Percentiles rank a stretch among this genome's conserved stretches.
phyloP scores from a whole-genome alignment of 2,797 vertebrate species.

The Urosaurus nigricauda region DNA sequence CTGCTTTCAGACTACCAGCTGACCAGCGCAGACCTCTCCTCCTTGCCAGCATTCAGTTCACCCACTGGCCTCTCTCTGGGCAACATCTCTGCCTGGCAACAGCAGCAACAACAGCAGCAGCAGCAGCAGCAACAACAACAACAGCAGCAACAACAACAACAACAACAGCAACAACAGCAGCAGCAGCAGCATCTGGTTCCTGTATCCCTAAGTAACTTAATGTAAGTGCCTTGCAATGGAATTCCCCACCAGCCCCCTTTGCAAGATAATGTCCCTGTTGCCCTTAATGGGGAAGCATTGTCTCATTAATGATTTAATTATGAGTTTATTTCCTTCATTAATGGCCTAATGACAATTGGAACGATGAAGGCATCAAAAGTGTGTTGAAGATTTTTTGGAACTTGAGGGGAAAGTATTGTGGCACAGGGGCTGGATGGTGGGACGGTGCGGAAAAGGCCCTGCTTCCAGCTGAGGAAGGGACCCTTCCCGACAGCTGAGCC shows the following conservation, averaged over 20 bases:
- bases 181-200: conserved; percentile 87
- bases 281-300: too few relatives aligned
- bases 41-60: conserved; percentile 93
- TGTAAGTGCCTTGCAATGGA: conserved; percentile 84
- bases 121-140: conserved; percentile 65
- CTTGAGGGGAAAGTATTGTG: too few relatives aligned
- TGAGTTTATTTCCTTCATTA: too few relatives aligned
- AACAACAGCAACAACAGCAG: conserved; percentile 76
- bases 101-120: conserved; percentile 83
- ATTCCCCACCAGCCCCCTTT: background rate
- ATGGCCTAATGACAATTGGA: too few relatives aligned
- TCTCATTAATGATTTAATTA: too few relatives aligned
- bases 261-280: background rate
- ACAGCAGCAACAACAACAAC: conserved; percentile 84
- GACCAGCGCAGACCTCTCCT: conserved; percentile 94
- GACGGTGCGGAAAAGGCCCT: too few relatives aligned
- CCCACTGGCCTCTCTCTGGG: conserved; percentile 90
- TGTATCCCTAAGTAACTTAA: conserved; percentile 92
- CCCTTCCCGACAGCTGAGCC: background rate
- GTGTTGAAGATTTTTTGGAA: too few relatives aligned
- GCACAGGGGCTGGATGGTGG: too few relatives aligned
- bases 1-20: conserved; percentile 91
- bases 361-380: too few relatives aligned
- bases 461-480: too few relatives aligned
- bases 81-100: conserved; percentile 95